Conservation (phyloP, 2,888 invertebrate species). For the Syrista parreyssii region DNA sequence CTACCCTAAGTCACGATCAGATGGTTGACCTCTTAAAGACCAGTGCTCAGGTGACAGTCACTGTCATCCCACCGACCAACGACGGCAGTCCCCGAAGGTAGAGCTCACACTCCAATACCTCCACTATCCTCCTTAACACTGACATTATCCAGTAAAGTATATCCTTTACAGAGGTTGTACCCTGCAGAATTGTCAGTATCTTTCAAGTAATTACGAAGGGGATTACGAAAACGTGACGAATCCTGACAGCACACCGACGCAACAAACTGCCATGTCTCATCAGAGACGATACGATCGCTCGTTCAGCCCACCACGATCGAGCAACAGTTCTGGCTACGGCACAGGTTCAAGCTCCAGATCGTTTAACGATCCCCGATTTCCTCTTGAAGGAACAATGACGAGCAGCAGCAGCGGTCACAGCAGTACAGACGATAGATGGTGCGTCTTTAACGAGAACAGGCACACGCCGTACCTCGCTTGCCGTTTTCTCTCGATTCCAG, state of each 20-base stretch:
- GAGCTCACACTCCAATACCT: not conserved
- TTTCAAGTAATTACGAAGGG: constrained; percentile 72
- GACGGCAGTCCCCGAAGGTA: constrained; percentile 77
- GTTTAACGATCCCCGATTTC: constrained; percentile 63
- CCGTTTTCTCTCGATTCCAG: not conserved
- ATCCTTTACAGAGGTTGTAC: constrained; percentile 70
- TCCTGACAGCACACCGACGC: constrained; percentile 62
- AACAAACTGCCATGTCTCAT: constrained; percentile 70
- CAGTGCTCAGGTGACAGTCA: constrained; percentile 86
- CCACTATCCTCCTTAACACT: not conserved
- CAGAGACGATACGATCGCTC: constrained; percentile 80
- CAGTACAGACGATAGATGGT: constrained; percentile 75
- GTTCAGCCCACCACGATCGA: constrained; percentile 81
- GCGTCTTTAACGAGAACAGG: constrained; percentile 21
- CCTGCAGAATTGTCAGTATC: constrained; percentile 74
- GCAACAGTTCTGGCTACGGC: constrained; percentile 86
- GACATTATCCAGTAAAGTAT: not conserved
- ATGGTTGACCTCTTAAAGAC: constrained; percentile 94
- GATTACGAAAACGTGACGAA: constrained; percentile 78
- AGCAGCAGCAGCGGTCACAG: constrained; percentile 75
- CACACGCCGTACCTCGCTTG: not conserved
- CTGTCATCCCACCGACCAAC: constrained; percentile 79
- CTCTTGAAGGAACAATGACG: constrained; percentile 71
- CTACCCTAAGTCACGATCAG: constrained; percentile 89
- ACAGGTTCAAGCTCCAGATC: constrained; percentile 72